Conservation (phyloP, 1,140 invertebrate species). For the Drosophila prosaltans region DNA sequence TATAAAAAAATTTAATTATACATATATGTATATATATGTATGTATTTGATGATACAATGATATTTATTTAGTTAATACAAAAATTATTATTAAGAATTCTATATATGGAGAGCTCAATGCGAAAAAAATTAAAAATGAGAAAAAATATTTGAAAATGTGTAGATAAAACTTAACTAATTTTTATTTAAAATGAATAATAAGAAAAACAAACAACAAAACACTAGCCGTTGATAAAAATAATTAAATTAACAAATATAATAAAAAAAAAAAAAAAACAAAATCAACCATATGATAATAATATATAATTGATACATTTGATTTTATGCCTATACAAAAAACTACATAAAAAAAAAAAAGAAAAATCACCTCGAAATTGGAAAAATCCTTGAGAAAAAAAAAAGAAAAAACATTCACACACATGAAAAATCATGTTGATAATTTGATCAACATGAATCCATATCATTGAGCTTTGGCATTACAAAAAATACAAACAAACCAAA, state of each 20-base stretch:
- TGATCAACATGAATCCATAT: conserved; percentile 61
- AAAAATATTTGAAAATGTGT: conserved; percentile 58
- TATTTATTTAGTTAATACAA: conserved; percentile 67
- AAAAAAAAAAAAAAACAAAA: conserved; percentile 22
- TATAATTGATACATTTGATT: conserved; percentile 13
- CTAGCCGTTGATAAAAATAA: conserved; percentile 58
- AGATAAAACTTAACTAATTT: conserved; percentile 75
- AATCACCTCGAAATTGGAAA: conserved; percentile 13
- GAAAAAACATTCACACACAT: conserved; percentile 20
- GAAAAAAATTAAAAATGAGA: conserved; percentile 23
- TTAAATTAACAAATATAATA: conserved; percentile 28
- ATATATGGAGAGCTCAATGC: conserved; percentile 43
- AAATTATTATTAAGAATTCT: conserved; percentile 71
- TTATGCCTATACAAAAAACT: conserved; percentile 8
- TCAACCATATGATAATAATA: conserved; percentile 19
- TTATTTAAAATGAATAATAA: conserved; percentile 55
- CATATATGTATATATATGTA: conserved; percentile 34
- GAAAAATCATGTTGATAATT: conserved; percentile 14
- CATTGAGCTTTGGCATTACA: conserved; percentile 73
- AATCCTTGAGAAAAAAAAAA: not conserved
- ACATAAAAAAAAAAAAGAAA: not conserved
- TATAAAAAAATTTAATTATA: conserved; percentile 31
- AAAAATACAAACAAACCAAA: conserved; percentile 25
- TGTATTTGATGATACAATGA: conserved; percentile 48
- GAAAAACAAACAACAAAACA: conserved; percentile 40